Percentiles rank a stretch among this genome's conserved stretches.
phyloP scores from a whole-genome alignment of 2,113 vertebrate species.

The Ceyx melanurus region DNA sequence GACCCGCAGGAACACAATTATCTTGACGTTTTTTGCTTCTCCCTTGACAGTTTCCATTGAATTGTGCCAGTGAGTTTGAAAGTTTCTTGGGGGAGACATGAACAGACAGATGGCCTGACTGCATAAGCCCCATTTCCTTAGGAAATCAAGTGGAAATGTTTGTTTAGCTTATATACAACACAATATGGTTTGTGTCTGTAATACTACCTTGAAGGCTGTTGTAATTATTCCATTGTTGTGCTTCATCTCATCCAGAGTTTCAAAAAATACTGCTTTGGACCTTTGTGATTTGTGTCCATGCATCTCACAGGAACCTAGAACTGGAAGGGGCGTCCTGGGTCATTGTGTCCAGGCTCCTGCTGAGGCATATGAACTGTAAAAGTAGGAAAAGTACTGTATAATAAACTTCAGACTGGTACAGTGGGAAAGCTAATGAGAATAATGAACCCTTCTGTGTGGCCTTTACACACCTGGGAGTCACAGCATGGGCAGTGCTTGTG shows the following conservation, averaged over 20 bases:
- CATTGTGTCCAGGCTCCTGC: slow-evolving; percentile 27
- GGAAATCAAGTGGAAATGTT: slow-evolving; percentile 58
- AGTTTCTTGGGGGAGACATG: background rate
- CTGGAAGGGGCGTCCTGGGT: slow-evolving; percentile 30
- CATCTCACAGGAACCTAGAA: slow-evolving; percentile 20
- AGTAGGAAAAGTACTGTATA: slow-evolving; percentile 60
- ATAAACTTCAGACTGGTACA: slow-evolving; percentile 57
- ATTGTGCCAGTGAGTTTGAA: background rate
- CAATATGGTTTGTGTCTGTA: background rate
- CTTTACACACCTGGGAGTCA: slow-evolving; percentile 13
- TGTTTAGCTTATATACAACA: background rate
- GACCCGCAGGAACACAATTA: slow-evolving; percentile 27
- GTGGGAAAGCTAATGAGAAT: slow-evolving; percentile 59
- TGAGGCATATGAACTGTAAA: slow-evolving; percentile 64
- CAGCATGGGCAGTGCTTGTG: slow-evolving; percentile 45
- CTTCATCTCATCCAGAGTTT: slow-evolving; percentile 45
- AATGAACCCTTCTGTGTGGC: slow-evolving; percentile 66
- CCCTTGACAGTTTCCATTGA: slow-evolving; percentile 4
- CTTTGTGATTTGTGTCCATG: slow-evolving; percentile 52
- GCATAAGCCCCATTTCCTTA: slow-evolving; percentile 37
- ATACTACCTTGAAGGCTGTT: background rate
- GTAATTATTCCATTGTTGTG: slow-evolving; percentile 25
- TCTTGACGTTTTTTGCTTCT: slow-evolving; percentile 15
- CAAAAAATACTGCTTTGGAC: slow-evolving; percentile 50
- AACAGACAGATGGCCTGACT: background rate